These are phyloP conservation scores for Calliopum simillimum DNA, from an alignment of 2,888 invertebrate genomes.

Conservation along the genomic window DNA sequence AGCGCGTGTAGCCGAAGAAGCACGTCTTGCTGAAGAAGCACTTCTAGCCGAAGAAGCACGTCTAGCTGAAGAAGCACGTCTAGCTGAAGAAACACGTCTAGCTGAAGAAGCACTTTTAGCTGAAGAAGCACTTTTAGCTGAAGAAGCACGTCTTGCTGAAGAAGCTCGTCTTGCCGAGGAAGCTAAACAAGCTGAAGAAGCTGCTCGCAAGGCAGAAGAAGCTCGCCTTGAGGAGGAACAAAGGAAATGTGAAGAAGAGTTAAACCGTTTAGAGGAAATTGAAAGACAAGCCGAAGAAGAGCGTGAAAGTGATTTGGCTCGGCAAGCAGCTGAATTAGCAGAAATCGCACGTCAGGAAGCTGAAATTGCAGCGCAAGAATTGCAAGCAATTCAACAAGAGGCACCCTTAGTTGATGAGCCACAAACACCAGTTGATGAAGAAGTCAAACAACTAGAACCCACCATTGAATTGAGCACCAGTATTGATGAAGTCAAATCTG, in stretches of 20 bases:
- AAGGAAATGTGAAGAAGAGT: conserved; percentile 69
- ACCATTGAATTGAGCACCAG: conserved; percentile 53
- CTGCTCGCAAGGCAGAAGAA: conserved; percentile 67
- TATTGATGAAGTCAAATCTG: conserved; percentile 46
- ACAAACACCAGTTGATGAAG: conserved; percentile 60
- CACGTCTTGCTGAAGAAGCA: conserved; percentile 68
- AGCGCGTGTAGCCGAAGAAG: conserved; percentile 65
- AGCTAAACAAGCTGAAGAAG: conserved; percentile 65
- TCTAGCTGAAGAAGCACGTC: conserved; percentile 36
- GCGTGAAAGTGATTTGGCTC: conserved; percentile 75
- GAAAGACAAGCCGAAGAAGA: conserved; percentile 70
- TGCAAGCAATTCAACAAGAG: conserved; percentile 63
- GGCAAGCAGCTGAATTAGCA: conserved; percentile 78
- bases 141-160: conserved; percentile 65
- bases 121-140: conserved; percentile 67
- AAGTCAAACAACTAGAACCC: conserved; percentile 47
- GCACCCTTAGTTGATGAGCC: conserved; percentile 65
- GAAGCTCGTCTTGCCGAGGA: conserved; percentile 69
- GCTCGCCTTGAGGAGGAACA: conserved; percentile 68
- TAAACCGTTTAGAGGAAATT: conserved; percentile 68
- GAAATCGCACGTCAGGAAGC: conserved; percentile 76
- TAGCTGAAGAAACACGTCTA: conserved; percentile 68
- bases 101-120: conserved; percentile 66
- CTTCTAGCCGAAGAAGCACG: conserved; percentile 52
- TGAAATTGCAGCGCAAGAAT: conserved; percentile 72